These are phyloP conservation scores for Ailuropoda melanoleuca DNA, from an alignment of 2,113 vertebrate species.

Conservation along the genomic window DNA sequence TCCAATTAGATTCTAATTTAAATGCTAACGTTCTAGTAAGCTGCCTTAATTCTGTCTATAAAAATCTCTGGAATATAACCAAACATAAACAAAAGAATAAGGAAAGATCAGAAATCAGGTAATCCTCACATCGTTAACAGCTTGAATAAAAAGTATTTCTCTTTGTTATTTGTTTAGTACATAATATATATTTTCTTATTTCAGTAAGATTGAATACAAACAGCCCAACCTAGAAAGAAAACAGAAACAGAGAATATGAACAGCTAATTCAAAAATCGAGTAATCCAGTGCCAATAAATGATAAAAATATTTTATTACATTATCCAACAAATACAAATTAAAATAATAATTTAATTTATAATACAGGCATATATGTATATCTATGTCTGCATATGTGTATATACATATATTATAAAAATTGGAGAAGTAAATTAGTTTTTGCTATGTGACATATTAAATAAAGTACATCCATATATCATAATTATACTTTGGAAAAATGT, in stretches of 20 bases:
- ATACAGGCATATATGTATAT: background rate
- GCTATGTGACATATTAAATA: background rate
- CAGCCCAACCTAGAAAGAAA: background rate
- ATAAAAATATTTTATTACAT: background rate
- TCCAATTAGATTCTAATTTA: background rate
- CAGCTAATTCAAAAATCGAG: background rate
- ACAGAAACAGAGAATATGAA: background rate
- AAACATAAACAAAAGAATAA: background rate
- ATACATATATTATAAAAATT: background rate
- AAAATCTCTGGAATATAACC: background rate
- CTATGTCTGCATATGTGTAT: background rate
- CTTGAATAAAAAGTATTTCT: background rate
- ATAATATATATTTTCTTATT: background rate
- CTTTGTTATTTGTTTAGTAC: background rate
- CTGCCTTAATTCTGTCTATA: background rate
- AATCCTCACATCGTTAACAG: background rate
- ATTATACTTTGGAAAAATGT: background rate
- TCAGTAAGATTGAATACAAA: background rate
- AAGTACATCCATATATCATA: background rate
- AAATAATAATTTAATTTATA: background rate
- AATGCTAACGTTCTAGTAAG: background rate
- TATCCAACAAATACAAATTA: background rate
- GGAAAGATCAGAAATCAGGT: background rate
- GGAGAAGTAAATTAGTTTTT: background rate
- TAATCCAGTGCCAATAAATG: background rate